phyloP scores from a whole-genome alignment of 2,888 invertebrate species.

The Eupithecia tripunctaria region DNA sequence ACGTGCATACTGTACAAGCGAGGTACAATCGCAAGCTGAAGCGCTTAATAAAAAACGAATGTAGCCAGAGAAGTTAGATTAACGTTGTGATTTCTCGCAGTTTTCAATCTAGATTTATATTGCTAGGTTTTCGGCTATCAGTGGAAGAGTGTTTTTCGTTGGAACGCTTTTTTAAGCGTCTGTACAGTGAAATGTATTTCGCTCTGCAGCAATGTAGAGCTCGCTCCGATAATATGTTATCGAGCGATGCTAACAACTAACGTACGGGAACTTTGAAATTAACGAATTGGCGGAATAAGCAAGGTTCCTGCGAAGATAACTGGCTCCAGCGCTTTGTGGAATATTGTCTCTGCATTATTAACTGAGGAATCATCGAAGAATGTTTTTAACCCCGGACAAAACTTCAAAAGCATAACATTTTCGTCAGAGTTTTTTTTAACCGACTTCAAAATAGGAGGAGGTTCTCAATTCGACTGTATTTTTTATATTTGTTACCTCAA shows the following conservation, averaged over 20 bases:
- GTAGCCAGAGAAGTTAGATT: neutral
- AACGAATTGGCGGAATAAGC: conserved; percentile 18
- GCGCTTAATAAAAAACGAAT: neutral
- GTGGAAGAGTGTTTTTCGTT: conserved; percentile 7
- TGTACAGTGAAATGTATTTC: conserved; percentile 39
- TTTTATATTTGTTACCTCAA: no score
- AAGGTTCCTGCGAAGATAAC: neutral
- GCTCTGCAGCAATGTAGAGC: conserved; percentile 41
- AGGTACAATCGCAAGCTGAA: conserved; percentile 33
- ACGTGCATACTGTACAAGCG: conserved; percentile 30
- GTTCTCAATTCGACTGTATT: no score
- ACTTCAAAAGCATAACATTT: neutral
- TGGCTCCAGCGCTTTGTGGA: neutral
- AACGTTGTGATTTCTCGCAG: neutral
- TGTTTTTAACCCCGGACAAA: neutral
- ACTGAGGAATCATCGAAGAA: neutral
- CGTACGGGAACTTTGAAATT: conserved; percentile 22
- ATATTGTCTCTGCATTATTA: neutral
- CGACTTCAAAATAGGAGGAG: no score
- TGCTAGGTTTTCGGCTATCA: neutral
- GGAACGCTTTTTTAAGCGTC: conserved; percentile 3
- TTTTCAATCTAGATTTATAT: neutral
- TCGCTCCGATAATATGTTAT: conserved; percentile 52
- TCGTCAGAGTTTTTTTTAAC: no score
- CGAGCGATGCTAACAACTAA: conserved; percentile 25